These are phyloP conservation scores for Rhabditophanes sp. DNA, from an alignment of 2,888 invertebrate species.

Conservation along the genomic window DNA sequence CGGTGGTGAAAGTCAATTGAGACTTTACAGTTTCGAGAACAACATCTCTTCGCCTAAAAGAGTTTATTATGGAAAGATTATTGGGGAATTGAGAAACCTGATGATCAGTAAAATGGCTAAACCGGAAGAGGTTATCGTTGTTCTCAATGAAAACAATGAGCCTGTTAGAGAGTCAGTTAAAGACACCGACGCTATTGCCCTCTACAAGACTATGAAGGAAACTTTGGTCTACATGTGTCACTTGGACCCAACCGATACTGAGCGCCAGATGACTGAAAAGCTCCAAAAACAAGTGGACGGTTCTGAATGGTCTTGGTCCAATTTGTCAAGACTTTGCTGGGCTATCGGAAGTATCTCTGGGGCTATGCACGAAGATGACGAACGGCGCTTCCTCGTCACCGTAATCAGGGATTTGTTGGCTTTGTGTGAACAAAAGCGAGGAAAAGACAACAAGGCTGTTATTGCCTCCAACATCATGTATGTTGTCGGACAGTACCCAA, in stretches of 20 bases:
- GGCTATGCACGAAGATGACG: slow-evolving; percentile 97
- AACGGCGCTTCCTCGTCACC: slow-evolving; percentile 90
- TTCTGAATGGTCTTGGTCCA: slow-evolving; percentile 98
- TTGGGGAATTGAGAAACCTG: slow-evolving; percentile 62
- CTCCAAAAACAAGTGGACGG: slow-evolving; percentile 90
- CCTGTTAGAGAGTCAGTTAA: slow-evolving; percentile 97
- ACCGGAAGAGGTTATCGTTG: slow-evolving; percentile 95
- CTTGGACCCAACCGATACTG: slow-evolving; percentile 90
- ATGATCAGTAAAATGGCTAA: slow-evolving; percentile 99
- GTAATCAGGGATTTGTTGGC: slow-evolving; percentile 88
- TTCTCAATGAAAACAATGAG: slow-evolving; percentile 68
- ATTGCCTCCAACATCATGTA: slow-evolving; percentile 99
- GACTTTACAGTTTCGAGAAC: slow-evolving; percentile 7
- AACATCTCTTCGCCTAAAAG: slow-evolving; percentile 15
- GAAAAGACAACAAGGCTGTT: slow-evolving; percentile 98
- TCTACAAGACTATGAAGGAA: slow-evolving; percentile 90
- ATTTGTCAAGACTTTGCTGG: slow-evolving; percentile 76
- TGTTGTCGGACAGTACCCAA: slow-evolving; percentile 95
- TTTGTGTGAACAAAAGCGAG: slow-evolving; percentile 89
- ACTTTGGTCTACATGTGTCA: slow-evolving; percentile 79
- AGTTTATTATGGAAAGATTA: slow-evolving; percentile 15
- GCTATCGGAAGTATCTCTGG: slow-evolving; percentile 97
- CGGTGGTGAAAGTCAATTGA: slow-evolving; percentile 7
- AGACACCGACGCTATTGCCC: slow-evolving; percentile 95
- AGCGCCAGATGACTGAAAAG: slow-evolving; percentile 95